Evolutionary conservation across 2,888 invertebrate genomes (phyloP).

Genomic region (Agrilus cyanescens): DNA sequence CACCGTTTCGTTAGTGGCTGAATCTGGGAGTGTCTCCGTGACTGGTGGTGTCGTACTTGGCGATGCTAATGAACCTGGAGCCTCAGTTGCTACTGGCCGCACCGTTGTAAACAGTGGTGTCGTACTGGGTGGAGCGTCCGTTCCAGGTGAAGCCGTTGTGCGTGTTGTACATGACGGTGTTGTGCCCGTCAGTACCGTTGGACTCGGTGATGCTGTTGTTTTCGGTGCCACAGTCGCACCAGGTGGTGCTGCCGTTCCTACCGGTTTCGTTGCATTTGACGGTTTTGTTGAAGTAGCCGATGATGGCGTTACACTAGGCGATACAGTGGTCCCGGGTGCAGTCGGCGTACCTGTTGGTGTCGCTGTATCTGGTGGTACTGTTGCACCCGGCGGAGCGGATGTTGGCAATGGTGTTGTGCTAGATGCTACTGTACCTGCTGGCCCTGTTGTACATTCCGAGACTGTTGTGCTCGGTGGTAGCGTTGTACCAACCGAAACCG

Average conservation of each 20-base stretch:
- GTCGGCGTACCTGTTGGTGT: background rate
- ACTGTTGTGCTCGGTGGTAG: too few species aligned
- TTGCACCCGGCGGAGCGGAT: background rate
- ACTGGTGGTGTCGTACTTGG: slow-evolving; percentile 1
- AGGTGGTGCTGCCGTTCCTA: slow-evolving; percentile 1
- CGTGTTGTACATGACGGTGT: slow-evolving; percentile 1
- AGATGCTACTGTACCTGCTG: background rate
- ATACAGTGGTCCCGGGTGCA: background rate
- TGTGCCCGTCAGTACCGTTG: slow-evolving; percentile 1
- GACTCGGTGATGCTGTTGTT: background rate
- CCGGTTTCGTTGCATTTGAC: slow-evolving; percentile 1
- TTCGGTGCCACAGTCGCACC: slow-evolving; percentile 2
- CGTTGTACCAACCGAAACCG: too few species aligned
- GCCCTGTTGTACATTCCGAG: background rate
- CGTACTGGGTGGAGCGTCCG: background rate
- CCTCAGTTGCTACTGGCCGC: background rate
- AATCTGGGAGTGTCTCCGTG: background rate
- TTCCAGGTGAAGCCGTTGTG: slow-evolving; percentile 1
- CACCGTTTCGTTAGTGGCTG: too few species aligned
- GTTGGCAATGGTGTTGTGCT: too few species aligned
- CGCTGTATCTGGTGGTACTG: slow-evolving; percentile 1
- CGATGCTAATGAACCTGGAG: background rate
- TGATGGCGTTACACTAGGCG: background rate
- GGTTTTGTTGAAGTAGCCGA: background rate
- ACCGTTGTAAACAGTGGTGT: slow-evolving; percentile 6